phyloP scores from a whole-genome alignment of 2,888 invertebrate genomes.

The Neoscelio sp. region DNA sequence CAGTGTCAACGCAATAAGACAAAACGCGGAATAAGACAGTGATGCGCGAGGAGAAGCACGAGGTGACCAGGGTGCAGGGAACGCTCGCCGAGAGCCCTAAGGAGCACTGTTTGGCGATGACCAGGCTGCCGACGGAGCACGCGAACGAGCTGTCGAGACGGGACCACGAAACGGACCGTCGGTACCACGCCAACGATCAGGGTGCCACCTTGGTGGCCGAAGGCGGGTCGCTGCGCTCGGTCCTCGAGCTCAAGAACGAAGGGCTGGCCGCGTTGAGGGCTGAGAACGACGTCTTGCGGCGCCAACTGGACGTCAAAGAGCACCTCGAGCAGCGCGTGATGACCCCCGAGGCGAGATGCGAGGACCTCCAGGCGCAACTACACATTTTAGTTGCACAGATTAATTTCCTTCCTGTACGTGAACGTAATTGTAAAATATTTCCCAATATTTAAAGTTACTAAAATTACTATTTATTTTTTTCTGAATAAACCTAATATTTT shows the following conservation, averaged over 20 bases:
- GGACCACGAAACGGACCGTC: slow-evolving; percentile 84
- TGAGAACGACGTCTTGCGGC: slow-evolving; percentile 86
- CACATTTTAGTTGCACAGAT: no score
- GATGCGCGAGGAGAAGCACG: slow-evolving; percentile 75
- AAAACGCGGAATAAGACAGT: slow-evolving; percentile 73
- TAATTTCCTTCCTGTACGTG: no score
- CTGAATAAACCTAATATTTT: no score
- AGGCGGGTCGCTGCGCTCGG: slow-evolving; percentile 93
- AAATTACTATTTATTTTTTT: no score
- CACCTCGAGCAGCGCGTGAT: slow-evolving; percentile 90
- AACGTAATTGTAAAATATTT: no score
- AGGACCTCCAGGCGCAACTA: slow-evolving; percentile 92
- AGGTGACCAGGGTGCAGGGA: slow-evolving; percentile 75
- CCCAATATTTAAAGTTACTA: no score
- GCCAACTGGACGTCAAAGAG: slow-evolving; percentile 90
- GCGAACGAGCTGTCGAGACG: slow-evolving; percentile 85
- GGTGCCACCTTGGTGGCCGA: slow-evolving; percentile 86
- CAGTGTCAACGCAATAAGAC: slow-evolving; percentile 77
- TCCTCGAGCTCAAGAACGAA: slow-evolving; percentile 93
- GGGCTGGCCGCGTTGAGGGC: slow-evolving; percentile 92
- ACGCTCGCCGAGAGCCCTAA: slow-evolving; percentile 75
- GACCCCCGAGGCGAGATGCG: slow-evolving; percentile 91
- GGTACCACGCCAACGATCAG: slow-evolving; percentile 84
- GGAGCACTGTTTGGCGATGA: slow-evolving; percentile 77
- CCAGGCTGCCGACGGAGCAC: slow-evolving; percentile 83